These are phyloP conservation scores for Oscheius sp. DNA, from an alignment of 2,888 invertebrate genomes.

Conservation along the genomic window DNA sequence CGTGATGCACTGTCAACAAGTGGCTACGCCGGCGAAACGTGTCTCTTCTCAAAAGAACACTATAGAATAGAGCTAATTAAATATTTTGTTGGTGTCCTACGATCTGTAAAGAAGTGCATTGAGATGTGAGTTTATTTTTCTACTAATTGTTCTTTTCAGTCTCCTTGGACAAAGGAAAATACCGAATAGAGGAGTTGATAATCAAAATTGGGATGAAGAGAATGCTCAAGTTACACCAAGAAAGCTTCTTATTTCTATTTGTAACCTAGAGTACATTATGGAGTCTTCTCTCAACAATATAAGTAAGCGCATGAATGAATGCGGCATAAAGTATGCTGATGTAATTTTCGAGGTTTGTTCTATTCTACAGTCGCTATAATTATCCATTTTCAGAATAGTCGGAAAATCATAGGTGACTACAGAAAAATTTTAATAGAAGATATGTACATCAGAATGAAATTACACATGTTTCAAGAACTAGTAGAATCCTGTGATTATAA, in stretches of 20 bases:
- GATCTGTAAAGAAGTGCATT: slow-evolving; percentile 38
- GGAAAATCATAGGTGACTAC: slow-evolving; percentile 55
- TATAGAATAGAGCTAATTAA: slow-evolving; percentile 60
- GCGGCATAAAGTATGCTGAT: slow-evolving; percentile 64
- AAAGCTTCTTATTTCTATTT: slow-evolving; percentile 64
- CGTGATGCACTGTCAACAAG: slow-evolving; percentile 56
- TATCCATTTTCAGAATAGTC: slow-evolving; percentile 58
- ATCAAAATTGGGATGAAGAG: slow-evolving; percentile 5
- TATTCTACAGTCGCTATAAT: too few relatives aligned
- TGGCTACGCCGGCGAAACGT: slow-evolving; percentile 63
- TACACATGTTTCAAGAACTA: slow-evolving; percentile 50
- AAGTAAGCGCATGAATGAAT: slow-evolving; percentile 61
- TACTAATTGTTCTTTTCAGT: neutral
- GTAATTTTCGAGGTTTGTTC: slow-evolving; percentile 62
- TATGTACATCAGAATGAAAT: slow-evolving; percentile 61
- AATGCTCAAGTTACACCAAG: slow-evolving; percentile 47
- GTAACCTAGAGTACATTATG: slow-evolving; percentile 68
- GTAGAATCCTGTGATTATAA: slow-evolving; percentile 57
- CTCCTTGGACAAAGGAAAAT: slow-evolving; percentile 1
- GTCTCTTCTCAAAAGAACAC: slow-evolving; percentile 64
- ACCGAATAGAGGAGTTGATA: neutral
- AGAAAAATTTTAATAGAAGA: slow-evolving; percentile 52
- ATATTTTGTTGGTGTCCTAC: slow-evolving; percentile 56
- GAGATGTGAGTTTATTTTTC: neutral
- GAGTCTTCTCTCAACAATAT: slow-evolving; percentile 60